Conservation (phyloP, 2,888 invertebrate genomes). For the Drosophila fungiperda region DNA sequence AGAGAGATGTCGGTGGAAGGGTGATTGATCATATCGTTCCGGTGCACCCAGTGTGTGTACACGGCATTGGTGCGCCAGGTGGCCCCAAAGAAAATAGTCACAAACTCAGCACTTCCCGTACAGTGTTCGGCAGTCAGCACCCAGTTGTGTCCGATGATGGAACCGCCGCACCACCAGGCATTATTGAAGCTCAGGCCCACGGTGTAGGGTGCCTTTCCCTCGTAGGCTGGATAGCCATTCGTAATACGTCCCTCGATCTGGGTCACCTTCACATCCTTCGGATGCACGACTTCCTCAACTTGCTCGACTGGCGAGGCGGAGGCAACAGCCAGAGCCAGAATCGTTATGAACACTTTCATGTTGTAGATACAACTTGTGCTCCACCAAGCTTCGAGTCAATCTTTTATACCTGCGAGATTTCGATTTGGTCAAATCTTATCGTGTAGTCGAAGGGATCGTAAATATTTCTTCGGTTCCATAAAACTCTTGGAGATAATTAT, state of each 20-base stretch:
- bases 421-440: constrained; percentile 19
- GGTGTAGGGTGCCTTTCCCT: constrained; percentile 74
- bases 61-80: constrained; percentile 57
- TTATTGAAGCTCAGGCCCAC: constrained; percentile 72
- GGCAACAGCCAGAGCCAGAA: constrained; percentile 56
- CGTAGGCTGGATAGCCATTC: constrained; percentile 62
- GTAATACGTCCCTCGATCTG: constrained; percentile 63
- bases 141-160: constrained; percentile 71
- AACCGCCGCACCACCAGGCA: constrained; percentile 78
- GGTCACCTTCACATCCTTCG: constrained; percentile 46
- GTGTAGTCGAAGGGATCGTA: constrained; percentile 3
- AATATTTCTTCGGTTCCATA: constrained; percentile 23
- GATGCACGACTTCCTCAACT: constrained; percentile 20
- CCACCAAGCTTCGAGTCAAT: background rate
- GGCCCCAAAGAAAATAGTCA: constrained; percentile 67
- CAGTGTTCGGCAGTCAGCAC: constrained; percentile 81
- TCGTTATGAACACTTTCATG: constrained; percentile 59
- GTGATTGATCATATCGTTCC: constrained; percentile 54
- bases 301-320: constrained; percentile 33
- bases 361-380: constrained; percentile 35
- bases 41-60: constrained; percentile 56
- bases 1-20: constrained; percentile 59
- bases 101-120: constrained; percentile 44
- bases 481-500: constrained; percentile 31
- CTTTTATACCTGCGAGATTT: constrained; percentile 29